Base-by-base conservation (phyloP, 2,797 vertebrate genomes). In the Pangasius sanitwongsei region DNA sequence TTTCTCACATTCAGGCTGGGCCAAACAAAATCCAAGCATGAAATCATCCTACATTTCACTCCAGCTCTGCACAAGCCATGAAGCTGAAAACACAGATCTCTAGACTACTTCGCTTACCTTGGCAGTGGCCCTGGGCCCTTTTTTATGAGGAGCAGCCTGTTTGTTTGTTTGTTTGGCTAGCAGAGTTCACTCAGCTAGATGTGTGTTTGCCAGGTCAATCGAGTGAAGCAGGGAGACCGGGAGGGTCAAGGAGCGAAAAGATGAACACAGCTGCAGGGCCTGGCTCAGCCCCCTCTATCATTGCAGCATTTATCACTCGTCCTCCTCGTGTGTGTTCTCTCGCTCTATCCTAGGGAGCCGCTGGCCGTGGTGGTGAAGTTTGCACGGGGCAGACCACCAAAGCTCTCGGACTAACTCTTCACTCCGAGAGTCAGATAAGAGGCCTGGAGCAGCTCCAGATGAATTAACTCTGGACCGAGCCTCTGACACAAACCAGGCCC, bases 401-500 rank as follows among this genome's bases (percentile, higher is more conserved):
- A 89, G 86, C 77, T 87, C 88, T 89, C 34, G 11, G 86, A 28
- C 83, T 87, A 92, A 77, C 78, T 93, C 92, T 94, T 93, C 85
- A 92, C 90, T 92, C 91, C 34, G 77, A 94, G 94, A 93, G 86
- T 85, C 92, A 92, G 95, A 96, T 96, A 95, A 96, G 94, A 95
- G 88, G 91, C 92, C 94, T 95, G 94, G 94, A 96, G 92, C 91
- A 34, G 88, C 94, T 95, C 94, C 94, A 94, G 93, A 94, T 94
- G 93, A 95, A 94, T 95, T 95, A 95, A 91, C 91, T 92, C 91
- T 91, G 92, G 89, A 86, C 88, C 90, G 94, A 93, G 92, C 91
- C 93, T 94, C 93, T 94, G 95, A 95, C 94, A 95, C 93, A 95
- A 94, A 96, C 95, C 95, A 96, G 95, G 92, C 94, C 95, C 90